A percentile compares a stretch with the other conserved stretches of the same genome.
Evolutionary conservation across 2,113 vertebrate genomes (phyloP).

Genomic region (Neodontobutis hainanensis): DNA sequence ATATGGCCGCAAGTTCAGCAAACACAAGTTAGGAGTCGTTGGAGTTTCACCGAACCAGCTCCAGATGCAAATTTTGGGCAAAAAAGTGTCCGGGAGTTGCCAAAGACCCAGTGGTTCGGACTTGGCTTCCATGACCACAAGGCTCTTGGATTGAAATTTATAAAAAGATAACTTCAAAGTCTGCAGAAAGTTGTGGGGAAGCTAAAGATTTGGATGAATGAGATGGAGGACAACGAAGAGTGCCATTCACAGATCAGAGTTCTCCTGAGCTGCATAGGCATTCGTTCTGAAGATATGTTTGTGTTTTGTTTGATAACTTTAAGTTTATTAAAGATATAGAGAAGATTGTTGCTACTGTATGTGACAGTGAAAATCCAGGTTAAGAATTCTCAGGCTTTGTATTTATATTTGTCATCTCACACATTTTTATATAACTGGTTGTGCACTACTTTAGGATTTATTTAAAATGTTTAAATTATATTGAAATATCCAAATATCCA

Average conservation of each 20-base stretch:
- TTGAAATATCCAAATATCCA: no score
- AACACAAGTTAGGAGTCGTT: slow-evolving; percentile 39
- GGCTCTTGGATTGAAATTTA: slow-evolving; percentile 51
- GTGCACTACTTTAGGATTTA: no score
- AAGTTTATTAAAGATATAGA: no score
- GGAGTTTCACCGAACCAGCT: slow-evolving; percentile 21
- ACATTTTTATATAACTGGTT: no score
- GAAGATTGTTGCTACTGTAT: no score
- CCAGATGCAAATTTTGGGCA: slow-evolving; percentile 69
- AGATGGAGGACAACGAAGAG: slow-evolving; percentile 19
- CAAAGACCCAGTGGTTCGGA: slow-evolving; percentile 70
- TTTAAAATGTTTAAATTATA: no score
- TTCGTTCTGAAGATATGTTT: no score
- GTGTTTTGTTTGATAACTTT: no score
- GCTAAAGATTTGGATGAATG: slow-evolving; percentile 44
- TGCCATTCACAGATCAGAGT: slow-evolving; percentile 3
- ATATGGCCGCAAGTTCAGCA: slow-evolving; percentile 64
- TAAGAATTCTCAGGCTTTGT: no score
- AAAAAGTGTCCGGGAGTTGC: slow-evolving; percentile 54
- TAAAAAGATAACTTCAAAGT: slow-evolving; percentile 51
- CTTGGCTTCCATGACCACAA: slow-evolving; percentile 59
- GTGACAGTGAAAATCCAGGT: no score
- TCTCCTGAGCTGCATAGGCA: neutral
- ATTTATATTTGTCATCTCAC: no score
- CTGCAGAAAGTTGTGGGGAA: slow-evolving; percentile 51